Evolutionary conservation across 1,140 invertebrate genomes (phyloP), one percentile per base, ranked within the genome.

Genomic region (Apolygus lucorum): DNA sequence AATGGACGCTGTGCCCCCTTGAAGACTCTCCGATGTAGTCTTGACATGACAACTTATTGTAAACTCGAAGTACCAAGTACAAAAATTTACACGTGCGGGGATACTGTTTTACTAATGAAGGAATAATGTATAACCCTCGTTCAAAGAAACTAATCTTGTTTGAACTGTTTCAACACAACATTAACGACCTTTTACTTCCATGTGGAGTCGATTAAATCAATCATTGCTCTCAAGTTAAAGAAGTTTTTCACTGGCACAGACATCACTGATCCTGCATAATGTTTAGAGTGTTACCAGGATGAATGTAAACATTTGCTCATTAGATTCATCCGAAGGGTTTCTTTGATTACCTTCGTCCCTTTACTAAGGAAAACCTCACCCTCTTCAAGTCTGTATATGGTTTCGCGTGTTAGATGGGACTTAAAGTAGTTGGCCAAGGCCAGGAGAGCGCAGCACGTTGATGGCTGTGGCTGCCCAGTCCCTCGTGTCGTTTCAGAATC

Each of bases 401-500:
- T 59, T 59, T 59, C 54, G 54, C 54, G 54, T 59, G 54, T 14
- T 21, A 59, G 54, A 59, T 14, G 4, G 54, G 54, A 59, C 54
- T 59, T 42, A 59, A 49, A 49, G 22, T 21, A 59, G 54, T 59
- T 17, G 54, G 54, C 54, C 54, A 59, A 59, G 54, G 54, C 54
- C 54, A 59, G 22, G 54, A 24, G 54, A 59, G 54, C 54, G 54
- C 54, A 59, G 54, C 54, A 24, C 54, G 54, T 59, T 59, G 54
- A 59, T 59, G 34, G 34, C 34, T 24, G 54, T 59, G 54, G 54
- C 54, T 59, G 13, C 54, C 13, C 13, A 59, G 11, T 21, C 22
- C 54, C 22, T 24, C 54, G 13, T 59, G 13, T 59, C 54, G 22
- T 59, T 17, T 17, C 54, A 22, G 22, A 59, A 17, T 24, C 54